Percentiles rank a stretch among this genome's conserved stretches.
Evolutionary conservation across 2,888 invertebrate species (phyloP).

Genomic region (Nyleta sp.): DNA sequence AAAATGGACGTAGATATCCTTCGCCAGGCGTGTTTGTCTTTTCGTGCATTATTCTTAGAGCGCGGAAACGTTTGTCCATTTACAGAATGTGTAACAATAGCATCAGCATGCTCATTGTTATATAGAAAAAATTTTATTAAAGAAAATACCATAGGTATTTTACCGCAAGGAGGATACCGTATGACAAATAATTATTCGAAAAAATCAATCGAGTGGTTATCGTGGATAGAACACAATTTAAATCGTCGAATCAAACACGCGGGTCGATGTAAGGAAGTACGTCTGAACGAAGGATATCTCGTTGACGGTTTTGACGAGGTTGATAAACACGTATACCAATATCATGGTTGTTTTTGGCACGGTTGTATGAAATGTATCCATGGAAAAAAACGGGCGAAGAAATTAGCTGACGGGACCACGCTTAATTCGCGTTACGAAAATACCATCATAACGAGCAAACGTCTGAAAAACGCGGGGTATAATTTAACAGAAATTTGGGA

Average conservation of each 20-base stretch:
- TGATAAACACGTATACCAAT: not conserved
- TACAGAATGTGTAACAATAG: slow-evolving; percentile 1
- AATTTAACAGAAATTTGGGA: no score
- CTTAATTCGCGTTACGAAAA: not conserved
- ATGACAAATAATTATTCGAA: slow-evolving; percentile 1
- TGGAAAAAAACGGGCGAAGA: not conserved
- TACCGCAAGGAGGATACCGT: not conserved
- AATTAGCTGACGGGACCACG: not conserved
- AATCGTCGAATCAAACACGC: not conserved
- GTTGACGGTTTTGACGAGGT: not conserved
- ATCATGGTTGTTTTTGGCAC: slow-evolving; percentile 10
- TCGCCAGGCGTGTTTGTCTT: not conserved
- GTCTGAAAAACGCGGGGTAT: no score
- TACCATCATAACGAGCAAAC: no score
- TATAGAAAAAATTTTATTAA: slow-evolving; percentile 9
- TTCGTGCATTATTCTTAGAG: not conserved
- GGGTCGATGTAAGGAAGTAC: not conserved
- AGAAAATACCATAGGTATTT: not conserved
- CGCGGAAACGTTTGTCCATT: slow-evolving; percentile 2
- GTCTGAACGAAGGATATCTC: not conserved
- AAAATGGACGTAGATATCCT: slow-evolving; percentile 1
- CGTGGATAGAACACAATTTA: not conserved
- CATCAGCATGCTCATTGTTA: not conserved
- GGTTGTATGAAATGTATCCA: not conserved
- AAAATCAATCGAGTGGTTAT: slow-evolving; percentile 3